Evolutionary conservation across 2,888 invertebrate genomes (phyloP).

Genomic region (Dorcus hopei): DNA sequence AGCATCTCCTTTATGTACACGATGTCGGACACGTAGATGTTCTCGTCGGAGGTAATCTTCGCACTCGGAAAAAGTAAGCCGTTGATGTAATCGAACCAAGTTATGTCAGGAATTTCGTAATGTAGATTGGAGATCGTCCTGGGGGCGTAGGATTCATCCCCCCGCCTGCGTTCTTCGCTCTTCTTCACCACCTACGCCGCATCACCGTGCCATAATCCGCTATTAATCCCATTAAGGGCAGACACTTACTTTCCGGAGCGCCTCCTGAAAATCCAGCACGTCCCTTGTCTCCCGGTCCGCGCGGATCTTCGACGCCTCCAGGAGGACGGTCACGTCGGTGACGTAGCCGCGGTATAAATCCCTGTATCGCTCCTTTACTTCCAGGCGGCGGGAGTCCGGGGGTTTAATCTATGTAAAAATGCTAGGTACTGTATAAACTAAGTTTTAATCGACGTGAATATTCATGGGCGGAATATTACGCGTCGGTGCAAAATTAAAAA

Average conservation of each 20-base stretch:
- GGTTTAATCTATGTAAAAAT: conserved; percentile 13
- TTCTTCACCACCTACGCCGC: conserved; percentile 10
- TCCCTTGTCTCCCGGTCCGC: conserved; percentile 38
- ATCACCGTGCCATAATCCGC: background rate
- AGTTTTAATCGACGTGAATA: no score
- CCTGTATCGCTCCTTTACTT: conserved; percentile 32
- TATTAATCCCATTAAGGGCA: conserved; percentile 2
- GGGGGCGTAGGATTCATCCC: conserved; percentile 21
- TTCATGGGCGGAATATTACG: no score
- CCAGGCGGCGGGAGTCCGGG: conserved; percentile 18
- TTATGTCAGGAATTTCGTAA: conserved; percentile 45
- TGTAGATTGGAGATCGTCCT: conserved; percentile 54
- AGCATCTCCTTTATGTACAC: conserved; percentile 37
- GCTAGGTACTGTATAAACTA: background rate
- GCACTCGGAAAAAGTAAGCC: conserved; percentile 32
- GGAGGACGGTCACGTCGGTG: conserved; percentile 37
- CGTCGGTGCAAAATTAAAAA: no score
- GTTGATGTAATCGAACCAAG: conserved; percentile 43
- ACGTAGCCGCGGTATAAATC: conserved; percentile 32
- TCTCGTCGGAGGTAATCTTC: conserved; percentile 37
- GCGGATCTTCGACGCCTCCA: conserved; percentile 34
- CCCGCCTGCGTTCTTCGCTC: conserved; percentile 14
- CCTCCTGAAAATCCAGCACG: conserved; percentile 38
- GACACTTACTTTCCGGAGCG: conserved; percentile 33
- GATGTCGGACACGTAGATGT: conserved; percentile 37